phyloP scores from a whole-genome alignment of 2,113 vertebrate species.

The Callopanchax toddi region DNA sequence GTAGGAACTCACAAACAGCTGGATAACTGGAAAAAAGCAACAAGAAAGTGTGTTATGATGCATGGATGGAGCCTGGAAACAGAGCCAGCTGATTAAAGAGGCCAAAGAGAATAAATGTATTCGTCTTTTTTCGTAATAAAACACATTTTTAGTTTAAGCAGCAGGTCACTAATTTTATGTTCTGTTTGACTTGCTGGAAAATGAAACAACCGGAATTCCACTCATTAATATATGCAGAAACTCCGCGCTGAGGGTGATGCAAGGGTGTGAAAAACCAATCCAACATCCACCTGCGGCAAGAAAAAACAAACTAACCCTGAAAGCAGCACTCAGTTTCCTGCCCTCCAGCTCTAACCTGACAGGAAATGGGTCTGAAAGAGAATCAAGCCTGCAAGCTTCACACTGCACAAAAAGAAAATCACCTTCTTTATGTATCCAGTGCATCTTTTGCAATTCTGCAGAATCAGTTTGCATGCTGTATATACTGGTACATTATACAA shows the following conservation, averaged over 20 bases:
- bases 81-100: neutral
- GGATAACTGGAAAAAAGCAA: constrained; percentile 86
- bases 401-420: neutral
- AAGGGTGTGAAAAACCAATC: constrained; percentile 49
- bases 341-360: constrained; percentile 23
- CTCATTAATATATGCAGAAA: constrained; percentile 52
- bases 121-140: neutral
- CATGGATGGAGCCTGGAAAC: neutral
- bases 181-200: neutral
- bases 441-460: neutral
- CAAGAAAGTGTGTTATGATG: neutral
- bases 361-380: constrained; percentile 21
- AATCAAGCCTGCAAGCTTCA: neutral
- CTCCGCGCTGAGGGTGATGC: constrained; percentile 47
- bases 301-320: constrained; percentile 14
- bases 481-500: no score
- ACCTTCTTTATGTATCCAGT: no score
- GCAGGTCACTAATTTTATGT: neutral
- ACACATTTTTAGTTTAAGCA: no score
- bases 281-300: constrained; percentile 44
- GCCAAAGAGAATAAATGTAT: neutral
- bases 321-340: constrained; percentile 30
- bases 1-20: constrained; percentile 98
- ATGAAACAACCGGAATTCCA: constrained; percentile 27
- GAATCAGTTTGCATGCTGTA: no score